Evolutionary conservation across 2,888 invertebrate species (phyloP), one percentile per base, ranked within the genome.

Genomic region (Drosophila yooni): DNA sequence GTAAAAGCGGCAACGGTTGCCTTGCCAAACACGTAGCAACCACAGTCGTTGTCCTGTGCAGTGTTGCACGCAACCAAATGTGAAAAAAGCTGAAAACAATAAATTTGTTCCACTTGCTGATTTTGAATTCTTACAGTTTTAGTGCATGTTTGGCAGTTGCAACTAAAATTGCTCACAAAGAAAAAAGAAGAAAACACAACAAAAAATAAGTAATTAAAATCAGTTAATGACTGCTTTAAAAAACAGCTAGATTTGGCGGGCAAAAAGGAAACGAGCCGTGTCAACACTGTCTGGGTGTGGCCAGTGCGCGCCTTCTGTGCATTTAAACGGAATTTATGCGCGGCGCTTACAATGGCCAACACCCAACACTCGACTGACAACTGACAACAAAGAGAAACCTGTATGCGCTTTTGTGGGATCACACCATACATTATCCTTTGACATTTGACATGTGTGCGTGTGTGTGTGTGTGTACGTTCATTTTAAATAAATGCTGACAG

Each of bases 401-500:
- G 78, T 63, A 62, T 38, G 46, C 51, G 54, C 36, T 50, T 40
- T 29, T 40, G 40, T 64, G 58, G 46, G 63, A 53, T 53, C 65
- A 61, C 50, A 58, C 52, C 51, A 50, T 48, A 46, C 36, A 33
- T 58, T 59, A 73, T 59, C 61, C 62, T 63, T 50, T 63, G 60
- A 25, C 56, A 62, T 56, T 43, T n/a, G 51, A n/a, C 51, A 61
- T 50, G 46, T 43, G 25, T 51, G 18, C 21, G 18, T 46, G 40
- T 38, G 36, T 25, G 29, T 21, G 46, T 54, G 58, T 40, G 66
- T 33, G 18, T 18, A 21, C 43, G 87, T 74, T 59, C 76, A 70
- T 83, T 85, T 84, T 79, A 74, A 88, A 89, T 76, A 82, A 85
- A 79, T 77, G 82, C 88, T 84, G 85, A 89, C 89, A 84, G 84